Base-by-base conservation (phyloP, 2,113 vertebrate species). In the Cygnus atratus region DNA sequence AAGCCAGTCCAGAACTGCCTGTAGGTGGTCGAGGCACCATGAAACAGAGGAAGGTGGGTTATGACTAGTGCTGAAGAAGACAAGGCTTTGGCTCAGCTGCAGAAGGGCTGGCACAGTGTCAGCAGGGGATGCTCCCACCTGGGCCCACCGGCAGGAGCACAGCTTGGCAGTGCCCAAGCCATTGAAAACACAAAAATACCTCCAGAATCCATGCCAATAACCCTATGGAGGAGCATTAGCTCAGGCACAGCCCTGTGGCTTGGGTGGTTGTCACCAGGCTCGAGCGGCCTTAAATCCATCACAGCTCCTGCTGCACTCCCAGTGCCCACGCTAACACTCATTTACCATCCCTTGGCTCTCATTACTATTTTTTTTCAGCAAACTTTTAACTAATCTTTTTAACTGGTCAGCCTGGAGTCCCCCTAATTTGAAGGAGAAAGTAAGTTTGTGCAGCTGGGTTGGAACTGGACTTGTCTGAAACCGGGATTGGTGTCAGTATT, bases 151-250 rank as follows among this genome's bases (percentile, higher is more conserved):
- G 11, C 22, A 19, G 68, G 9, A 82, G 12, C 43, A 33, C 21
- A 13, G 6, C 11, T 31, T 17, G 7, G 66, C 33, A 6, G 0
- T 0, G 46, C 10, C 15, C 71, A 35, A 15, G 43, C 35, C 37
- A 1, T 68, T 46, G 81, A 54, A 59, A 84, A 77, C 77, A 2
- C 1, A 0, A 10, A 2, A 46, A 26, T 3, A 6, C 57, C 5
- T 5, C 6, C 70, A 28, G 12, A 29, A 24, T 46, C 44, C 70
- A 7, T 9, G 28, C 31, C 24, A 58, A 7, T 41, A 48, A 3
- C 1, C 2, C 9, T 5, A 11, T 19, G 31, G n/a, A 2, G 46
- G 22, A 73, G 26, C n/a, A 2, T 11, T 24, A 18, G 55, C 10
- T 33, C 22, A 35, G 21, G 39, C 68, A 24, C 2, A 1, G 50